Conservation (phyloP, 2,888 invertebrate species). For the Scaptomyza caliginosa region DNA sequence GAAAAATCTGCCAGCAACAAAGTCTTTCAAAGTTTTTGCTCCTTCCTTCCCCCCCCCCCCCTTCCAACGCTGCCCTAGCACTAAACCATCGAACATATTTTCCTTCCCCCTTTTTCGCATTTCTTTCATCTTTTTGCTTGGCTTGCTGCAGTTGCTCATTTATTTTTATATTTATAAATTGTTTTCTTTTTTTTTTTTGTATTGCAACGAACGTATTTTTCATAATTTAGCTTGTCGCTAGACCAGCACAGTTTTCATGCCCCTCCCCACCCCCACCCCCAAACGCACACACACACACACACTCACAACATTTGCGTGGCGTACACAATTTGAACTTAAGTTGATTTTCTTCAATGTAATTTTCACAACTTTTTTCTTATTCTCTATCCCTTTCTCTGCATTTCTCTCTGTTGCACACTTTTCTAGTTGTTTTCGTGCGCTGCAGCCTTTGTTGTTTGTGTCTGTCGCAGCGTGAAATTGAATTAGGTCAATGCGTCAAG, state of each 20-base stretch:
- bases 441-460: conserved; percentile 34
- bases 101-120: neutral
- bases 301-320: conserved; percentile 3
- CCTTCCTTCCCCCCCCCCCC: neutral
- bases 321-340: conserved; percentile 63
- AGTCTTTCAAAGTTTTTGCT: conserved; percentile 61
- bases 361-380: conserved; percentile 8
- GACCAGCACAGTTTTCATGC: conserved; percentile 30
- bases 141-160: conserved; percentile 25
- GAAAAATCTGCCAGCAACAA: conserved; percentile 71
- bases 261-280: too few species aligned
- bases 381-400: neutral
- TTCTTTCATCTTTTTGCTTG: neutral
- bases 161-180: conserved; percentile 7
- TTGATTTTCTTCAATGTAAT: conserved; percentile 56
- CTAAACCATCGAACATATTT: neutral
- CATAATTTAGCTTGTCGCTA: conserved; percentile 66
- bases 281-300: too few species aligned
- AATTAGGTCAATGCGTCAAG: conserved; percentile 74
- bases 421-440: conserved; percentile 22
- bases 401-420: neutral
- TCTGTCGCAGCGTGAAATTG: conserved; percentile 71
- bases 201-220: conserved; percentile 62
- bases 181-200: conserved; percentile 4
- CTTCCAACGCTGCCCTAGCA: neutral